Percentiles rank a stretch among this genome's conserved stretches.
These are phyloP conservation scores for Ifrita kowaldi DNA, from an alignment of 2,113 vertebrate species.

Conservation along the genomic window DNA sequence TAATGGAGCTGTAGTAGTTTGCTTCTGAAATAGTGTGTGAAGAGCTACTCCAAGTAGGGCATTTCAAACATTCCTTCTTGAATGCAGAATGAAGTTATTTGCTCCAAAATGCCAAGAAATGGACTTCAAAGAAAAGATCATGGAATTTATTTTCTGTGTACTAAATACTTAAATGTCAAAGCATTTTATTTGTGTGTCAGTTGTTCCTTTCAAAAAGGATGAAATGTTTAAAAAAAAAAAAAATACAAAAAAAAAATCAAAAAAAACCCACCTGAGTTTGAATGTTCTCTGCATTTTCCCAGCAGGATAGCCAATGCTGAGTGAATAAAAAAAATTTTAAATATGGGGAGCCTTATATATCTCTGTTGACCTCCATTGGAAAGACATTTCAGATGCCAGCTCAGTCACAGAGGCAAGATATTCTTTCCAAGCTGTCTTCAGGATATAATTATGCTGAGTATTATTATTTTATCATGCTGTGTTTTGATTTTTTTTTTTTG, in stretches of 20 bases:
- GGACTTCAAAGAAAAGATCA: background rate
- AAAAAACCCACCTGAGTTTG: too few relatives aligned
- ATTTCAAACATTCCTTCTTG: background rate
- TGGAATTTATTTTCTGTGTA: background rate
- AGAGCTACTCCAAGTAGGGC: background rate
- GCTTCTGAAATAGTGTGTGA: background rate
- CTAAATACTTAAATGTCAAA: background rate
- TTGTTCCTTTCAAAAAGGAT: background rate
- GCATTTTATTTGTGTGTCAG: background rate
- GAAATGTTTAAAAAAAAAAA: background rate
- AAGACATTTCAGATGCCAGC: background rate
- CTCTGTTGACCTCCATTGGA: background rate
- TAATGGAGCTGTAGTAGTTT: background rate
- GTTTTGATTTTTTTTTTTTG: background rate
- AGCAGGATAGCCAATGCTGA: background rate
- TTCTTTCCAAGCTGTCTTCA: background rate
- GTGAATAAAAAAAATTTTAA: background rate
- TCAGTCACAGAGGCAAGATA: background rate
- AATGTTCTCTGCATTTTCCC: background rate
- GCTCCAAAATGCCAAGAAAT: background rate
- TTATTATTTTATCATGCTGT: background rate
- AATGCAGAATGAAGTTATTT: background rate
- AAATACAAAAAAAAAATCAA: too few relatives aligned
- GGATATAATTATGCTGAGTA: background rate
- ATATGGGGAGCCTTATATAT: background rate